phyloP scores from a whole-genome alignment of 2,888 invertebrate species.

The Ophraella communa region DNA sequence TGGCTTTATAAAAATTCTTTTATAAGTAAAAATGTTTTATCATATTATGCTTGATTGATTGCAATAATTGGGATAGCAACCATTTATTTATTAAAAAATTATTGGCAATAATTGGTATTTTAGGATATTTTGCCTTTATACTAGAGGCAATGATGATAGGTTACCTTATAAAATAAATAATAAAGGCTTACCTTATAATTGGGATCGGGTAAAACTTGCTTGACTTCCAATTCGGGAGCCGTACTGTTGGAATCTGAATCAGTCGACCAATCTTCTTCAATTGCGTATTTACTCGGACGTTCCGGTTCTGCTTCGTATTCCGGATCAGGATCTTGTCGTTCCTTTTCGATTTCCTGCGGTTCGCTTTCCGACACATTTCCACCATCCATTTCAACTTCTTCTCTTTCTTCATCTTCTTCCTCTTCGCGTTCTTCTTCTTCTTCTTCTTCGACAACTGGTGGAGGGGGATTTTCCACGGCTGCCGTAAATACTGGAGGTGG shows the following conservation, averaged over 20 bases:
- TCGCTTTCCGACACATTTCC: neutral
- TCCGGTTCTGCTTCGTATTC: constrained; percentile 27
- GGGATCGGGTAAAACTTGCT: constrained; percentile 46
- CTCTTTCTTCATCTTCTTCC: constrained; percentile 12
- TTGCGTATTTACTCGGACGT: constrained; percentile 16
- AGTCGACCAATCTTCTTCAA: constrained; percentile 50
- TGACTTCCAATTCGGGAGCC: constrained; percentile 44
- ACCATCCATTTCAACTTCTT: neutral
- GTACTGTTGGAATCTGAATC: constrained; percentile 54
- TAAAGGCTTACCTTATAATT: constrained; percentile 19
- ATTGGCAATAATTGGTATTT: too few relatives aligned
- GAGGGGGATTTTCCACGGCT: constrained; percentile 31
- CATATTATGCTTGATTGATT: too few relatives aligned
- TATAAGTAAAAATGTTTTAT: too few relatives aligned
- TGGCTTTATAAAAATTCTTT: too few relatives aligned
- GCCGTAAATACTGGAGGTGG: neutral
- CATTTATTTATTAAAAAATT: too few relatives aligned
- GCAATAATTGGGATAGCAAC: too few relatives aligned
- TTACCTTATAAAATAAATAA: too few relatives aligned
- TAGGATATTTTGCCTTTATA: too few relatives aligned
- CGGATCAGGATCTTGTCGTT: constrained; percentile 4
- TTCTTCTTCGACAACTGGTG: constrained; percentile 28
- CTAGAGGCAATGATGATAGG: too few relatives aligned
- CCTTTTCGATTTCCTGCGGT: constrained; percentile 9
- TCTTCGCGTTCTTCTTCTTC: constrained; percentile 25